Percentiles rank a stretch among this genome's conserved stretches.
These are phyloP conservation scores for Nephrotoma guestfalica DNA, from an alignment of 2,888 invertebrate species.

Conservation along the genomic window DNA sequence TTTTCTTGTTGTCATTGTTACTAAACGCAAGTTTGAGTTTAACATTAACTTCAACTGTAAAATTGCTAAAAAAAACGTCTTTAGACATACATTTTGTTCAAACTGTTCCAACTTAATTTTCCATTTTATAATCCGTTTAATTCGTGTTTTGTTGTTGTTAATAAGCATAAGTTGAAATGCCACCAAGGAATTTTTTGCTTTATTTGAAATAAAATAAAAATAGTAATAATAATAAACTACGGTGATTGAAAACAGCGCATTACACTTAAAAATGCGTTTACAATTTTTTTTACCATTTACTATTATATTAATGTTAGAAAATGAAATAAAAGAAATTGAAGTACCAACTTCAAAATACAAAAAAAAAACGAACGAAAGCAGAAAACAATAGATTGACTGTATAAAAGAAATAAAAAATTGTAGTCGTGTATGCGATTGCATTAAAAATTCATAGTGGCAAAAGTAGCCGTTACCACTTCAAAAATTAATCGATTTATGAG, in stretches of 20 bases:
- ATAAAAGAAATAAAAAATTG: neutral
- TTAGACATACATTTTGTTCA: neutral
- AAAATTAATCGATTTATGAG: neutral
- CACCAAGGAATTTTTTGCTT: neutral
- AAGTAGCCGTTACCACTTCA: constrained; percentile 4
- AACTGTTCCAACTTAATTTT: neutral
- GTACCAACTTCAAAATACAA: neutral
- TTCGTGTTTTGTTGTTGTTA: neutral
- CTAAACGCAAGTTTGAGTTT: too few species aligned
- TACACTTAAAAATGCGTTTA: constrained; percentile 1
- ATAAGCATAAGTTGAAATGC: neutral
- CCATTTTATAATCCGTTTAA: neutral
- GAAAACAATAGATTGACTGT: neutral
- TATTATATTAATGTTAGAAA: neutral
- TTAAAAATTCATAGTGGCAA: constrained; percentile 1
- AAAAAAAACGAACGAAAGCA: neutral
- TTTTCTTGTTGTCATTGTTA: too few species aligned
- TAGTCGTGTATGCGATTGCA: neutral
- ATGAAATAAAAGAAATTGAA: neutral
- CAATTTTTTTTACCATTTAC: neutral
- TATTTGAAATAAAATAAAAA: neutral
- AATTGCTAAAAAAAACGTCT: neutral
- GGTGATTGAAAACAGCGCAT: neutral
- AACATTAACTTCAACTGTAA: neutral
- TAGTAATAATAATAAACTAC: neutral